Percentiles rank a stretch among this genome's conserved stretches.
Conservation (phyloP, 2,888 invertebrate species). For the Creontiades dilutus region DNA sequence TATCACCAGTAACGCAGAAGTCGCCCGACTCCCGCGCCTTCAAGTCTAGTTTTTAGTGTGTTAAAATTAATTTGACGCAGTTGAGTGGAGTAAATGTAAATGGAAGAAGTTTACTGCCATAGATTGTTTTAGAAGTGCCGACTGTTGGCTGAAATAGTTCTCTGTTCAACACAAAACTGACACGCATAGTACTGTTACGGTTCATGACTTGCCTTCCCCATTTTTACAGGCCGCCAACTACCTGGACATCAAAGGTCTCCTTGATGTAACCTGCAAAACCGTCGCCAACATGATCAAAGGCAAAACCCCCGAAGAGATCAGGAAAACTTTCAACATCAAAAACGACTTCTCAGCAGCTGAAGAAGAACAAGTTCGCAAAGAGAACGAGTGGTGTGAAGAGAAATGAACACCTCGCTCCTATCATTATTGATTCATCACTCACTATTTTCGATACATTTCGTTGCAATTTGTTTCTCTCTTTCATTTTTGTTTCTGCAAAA, state of each 20-base stretch:
- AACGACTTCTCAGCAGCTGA: conserved; percentile 97
- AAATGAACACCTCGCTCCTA: conserved; percentile 80
- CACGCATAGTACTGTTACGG: too few species aligned
- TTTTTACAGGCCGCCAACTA: conserved; percentile 90
- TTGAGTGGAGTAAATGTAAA: too few species aligned
- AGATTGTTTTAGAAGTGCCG: too few species aligned
- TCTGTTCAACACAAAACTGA: too few species aligned
- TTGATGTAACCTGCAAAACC: conserved; percentile 99
- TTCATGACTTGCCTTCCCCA: not conserved
- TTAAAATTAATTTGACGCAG: too few species aligned
- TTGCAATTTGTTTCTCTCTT: not conserved
- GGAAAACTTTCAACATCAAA: conserved; percentile 97
- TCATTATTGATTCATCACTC: not conserved
- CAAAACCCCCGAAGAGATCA: conserved; percentile 97
- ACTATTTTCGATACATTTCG: not conserved
- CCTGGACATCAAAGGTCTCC: conserved; percentile 94
- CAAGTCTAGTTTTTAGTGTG: too few species aligned
- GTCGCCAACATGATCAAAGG: conserved; percentile 99
- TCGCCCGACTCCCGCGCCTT: too few species aligned
- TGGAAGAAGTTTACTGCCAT: too few species aligned
- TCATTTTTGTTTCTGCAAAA: not conserved
- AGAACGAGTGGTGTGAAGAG: conserved; percentile 96
- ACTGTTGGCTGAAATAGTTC: too few species aligned
- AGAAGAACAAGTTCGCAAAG: conserved; percentile 98
- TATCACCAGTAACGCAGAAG: too few species aligned